A percentile compares a stretch with the other conserved stretches of the same genome.
Evolutionary conservation across 2,797 vertebrate genomes (phyloP).

Genomic region (Sibirionetta formosa): DNA sequence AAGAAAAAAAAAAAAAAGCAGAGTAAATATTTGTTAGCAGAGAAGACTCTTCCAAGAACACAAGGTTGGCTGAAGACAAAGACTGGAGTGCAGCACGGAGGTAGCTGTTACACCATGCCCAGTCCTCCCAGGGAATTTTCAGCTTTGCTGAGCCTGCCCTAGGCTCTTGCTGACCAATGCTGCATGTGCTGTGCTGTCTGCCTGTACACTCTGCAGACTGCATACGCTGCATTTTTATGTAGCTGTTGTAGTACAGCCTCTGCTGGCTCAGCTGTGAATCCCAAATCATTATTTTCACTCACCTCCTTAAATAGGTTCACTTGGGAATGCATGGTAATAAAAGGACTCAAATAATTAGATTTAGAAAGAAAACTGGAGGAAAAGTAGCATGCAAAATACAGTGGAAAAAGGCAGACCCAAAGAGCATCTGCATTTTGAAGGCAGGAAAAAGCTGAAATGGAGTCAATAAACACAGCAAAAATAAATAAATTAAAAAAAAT

Average conservation of each 20-base stretch:
- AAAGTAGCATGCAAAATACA: neutral
- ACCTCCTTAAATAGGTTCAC: neutral
- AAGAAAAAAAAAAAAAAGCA: neutral
- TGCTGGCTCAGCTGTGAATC: neutral
- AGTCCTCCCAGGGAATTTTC: neutral
- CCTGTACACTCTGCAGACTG: neutral
- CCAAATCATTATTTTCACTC: neutral
- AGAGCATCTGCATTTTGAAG: neutral
- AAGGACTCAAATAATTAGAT: neutral
- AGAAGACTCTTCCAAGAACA: neutral
- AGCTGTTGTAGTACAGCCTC: neutral
- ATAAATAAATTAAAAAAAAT: no score
- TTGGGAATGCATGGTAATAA: neutral
- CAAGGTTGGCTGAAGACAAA: neutral
- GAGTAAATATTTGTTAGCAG: neutral
- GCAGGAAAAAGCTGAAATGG: neutral
- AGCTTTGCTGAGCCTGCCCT: neutral
- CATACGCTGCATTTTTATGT: fast-evolving
- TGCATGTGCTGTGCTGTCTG: neutral
- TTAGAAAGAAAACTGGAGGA: neutral
- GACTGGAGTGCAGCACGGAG: neutral
- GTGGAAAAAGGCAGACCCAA: neutral
- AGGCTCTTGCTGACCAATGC: neutral
- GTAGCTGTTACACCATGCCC: neutral
- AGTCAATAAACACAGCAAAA: neutral